Conservation (phyloP, 2,888 invertebrate genomes). For the Endomychus coccineus region DNA sequence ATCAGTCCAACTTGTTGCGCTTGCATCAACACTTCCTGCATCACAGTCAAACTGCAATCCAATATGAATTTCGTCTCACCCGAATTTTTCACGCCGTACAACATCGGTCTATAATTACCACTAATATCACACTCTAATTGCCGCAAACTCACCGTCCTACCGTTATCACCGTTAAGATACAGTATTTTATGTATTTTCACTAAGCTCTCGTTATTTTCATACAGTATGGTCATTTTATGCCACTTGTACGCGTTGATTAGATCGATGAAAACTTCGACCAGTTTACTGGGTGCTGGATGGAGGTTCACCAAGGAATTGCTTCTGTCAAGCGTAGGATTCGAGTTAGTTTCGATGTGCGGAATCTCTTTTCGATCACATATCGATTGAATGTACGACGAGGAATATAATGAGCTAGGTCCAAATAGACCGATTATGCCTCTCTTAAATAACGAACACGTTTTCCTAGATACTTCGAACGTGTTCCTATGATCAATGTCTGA, state of each 20-base stretch:
- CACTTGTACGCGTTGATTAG: slow-evolving; percentile 66
- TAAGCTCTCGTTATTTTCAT: slow-evolving; percentile 65
- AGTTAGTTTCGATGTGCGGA: slow-evolving; percentile 31
- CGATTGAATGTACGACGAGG: slow-evolving; percentile 17
- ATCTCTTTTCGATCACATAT: slow-evolving; percentile 24
- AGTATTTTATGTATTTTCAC: slow-evolving; percentile 64
- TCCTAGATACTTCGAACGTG: slow-evolving; percentile 20
- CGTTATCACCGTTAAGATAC: slow-evolving; percentile 54
- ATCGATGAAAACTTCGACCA: slow-evolving; percentile 54
- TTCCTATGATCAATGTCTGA: slow-evolving; percentile 20
- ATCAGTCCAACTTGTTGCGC: slow-evolving; percentile 83
- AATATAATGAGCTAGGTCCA: slow-evolving; percentile 21
- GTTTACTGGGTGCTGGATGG: slow-evolving; percentile 18
- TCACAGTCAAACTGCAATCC: slow-evolving; percentile 57
- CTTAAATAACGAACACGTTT: slow-evolving; percentile 18
- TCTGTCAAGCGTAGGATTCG: slow-evolving; percentile 21
- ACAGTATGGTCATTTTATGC: slow-evolving; percentile 76
- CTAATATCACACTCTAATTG: slow-evolving; percentile 56
- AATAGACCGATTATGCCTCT: slow-evolving; percentile 20
- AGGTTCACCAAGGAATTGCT: slow-evolving; percentile 23
- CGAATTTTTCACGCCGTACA: slow-evolving; percentile 64
- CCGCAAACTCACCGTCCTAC: slow-evolving; percentile 47
- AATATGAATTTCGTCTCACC: slow-evolving; percentile 66
- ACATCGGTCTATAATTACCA: slow-evolving; percentile 59
- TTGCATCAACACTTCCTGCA: slow-evolving; percentile 55